Conservation (phyloP, 1,140 invertebrate species). For the Drosophila sp. region DNA sequence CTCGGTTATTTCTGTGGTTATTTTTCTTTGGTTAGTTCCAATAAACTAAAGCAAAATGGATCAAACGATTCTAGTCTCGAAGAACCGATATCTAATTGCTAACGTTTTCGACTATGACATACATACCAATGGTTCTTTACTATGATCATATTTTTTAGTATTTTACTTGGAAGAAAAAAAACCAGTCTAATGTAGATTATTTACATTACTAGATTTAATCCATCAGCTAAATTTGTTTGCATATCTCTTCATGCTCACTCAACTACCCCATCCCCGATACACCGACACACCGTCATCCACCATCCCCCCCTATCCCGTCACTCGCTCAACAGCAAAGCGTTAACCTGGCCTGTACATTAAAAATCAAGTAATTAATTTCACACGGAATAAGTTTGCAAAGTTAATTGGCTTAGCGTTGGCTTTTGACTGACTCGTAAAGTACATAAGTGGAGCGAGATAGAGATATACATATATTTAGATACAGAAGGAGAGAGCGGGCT, state of each 20-base stretch:
- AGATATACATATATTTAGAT: neutral
- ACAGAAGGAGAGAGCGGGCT: neutral
- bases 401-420: conserved; percentile 71
- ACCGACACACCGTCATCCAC: neutral
- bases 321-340: conserved; percentile 10
- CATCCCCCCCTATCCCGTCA: neutral
- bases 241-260: conserved; percentile 16
- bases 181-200: conserved; percentile 22
- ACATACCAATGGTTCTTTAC: too few relatives aligned
- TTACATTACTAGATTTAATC: conserved; percentile 27
- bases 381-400: conserved; percentile 74
- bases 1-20: too few relatives aligned
- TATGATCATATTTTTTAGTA: too few relatives aligned
- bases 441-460: neutral
- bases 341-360: conserved; percentile 43
- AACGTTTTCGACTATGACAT: too few relatives aligned
- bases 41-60: too few relatives aligned
- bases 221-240: conserved; percentile 58
- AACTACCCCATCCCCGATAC: neutral
- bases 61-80: too few relatives aligned
- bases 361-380: conserved; percentile 74
- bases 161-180: too few relatives aligned
- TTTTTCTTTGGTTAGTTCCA: too few relatives aligned
- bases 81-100: too few relatives aligned
- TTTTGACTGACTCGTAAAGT: conserved; percentile 54